Base-by-base conservation (phyloP, 2,888 invertebrate species). In the Mesorhabditis sp. region DNA sequence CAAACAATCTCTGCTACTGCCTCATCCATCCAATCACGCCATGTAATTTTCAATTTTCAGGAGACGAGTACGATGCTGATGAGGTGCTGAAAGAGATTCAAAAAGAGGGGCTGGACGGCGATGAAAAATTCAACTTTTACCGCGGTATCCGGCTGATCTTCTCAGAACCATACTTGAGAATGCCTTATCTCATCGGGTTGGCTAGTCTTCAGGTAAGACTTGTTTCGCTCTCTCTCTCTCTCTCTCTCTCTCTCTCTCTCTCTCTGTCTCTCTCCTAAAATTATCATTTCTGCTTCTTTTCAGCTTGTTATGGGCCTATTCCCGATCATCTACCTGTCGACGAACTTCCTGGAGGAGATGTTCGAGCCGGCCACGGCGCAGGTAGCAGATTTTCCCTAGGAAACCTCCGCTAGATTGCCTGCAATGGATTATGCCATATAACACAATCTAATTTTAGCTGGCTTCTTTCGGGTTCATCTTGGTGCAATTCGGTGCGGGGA, bases 311-410 rank as follows among this genome's bases (percentile, higher is more conserved):
- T 50, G 58, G 58, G 58, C n/a, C 58, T 50, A 13, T 50, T 50
- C 58, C 58, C 58, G n/a, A 50, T 50, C 10, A 50, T 50, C 58
- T 50, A 50, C n/a, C 58, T 50, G n/a, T 50, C 58, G n/a, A 50
- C 58, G 58, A n/a, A 50, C 10, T 50, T 50, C 58, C 2, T 50
- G 10, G 58, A 50, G 58, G 58, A 50, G 58, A 50, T 50, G 58
- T 50, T 50, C 2, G 58, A 50, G 10, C n/a, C 58, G 7, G 58
- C 7, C 7, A 50, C 58, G n/a, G 58, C 58, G 7, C 58, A 50
- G 58, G 58, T 50, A 2, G n/a, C 1, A 50, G 58, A n/a, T n/a
- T 13, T 50, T 50, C 10, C 2, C n/a, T 50, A n/a, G 2, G n/a
- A 50, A 50, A 50, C 2, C n/a, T 13, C 58, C 7, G n/a, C n/a